Conservation (phyloP, 2,888 invertebrate species). For the Acronicta psi region DNA sequence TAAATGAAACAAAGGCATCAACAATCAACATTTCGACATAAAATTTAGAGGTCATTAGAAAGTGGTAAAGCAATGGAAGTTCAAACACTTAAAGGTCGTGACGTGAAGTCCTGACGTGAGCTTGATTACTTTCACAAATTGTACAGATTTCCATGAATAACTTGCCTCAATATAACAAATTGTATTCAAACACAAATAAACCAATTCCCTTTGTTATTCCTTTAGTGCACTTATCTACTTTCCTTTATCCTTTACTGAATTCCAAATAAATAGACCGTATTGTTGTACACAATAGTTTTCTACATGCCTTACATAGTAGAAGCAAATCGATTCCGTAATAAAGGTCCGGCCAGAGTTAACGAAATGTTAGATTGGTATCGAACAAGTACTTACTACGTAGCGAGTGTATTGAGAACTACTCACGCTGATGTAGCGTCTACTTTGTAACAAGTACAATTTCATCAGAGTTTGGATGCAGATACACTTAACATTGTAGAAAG, state of each 20-base stretch:
- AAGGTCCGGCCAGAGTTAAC: constrained; percentile 21
- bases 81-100: too few species aligned
- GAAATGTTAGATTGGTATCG: constrained; percentile 30
- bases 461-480: background rate
- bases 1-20: too few species aligned
- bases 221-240: constrained; percentile 1
- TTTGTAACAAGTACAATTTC: constrained; percentile 13
- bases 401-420: constrained; percentile 1
- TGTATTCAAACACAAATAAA: background rate
- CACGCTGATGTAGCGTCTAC: constrained; percentile 8
- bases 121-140: constrained; percentile 2
- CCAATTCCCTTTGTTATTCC: constrained; percentile 16
- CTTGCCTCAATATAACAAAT: background rate
- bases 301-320: constrained; percentile 17
- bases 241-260: constrained; percentile 16
- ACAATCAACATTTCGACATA: too few species aligned
- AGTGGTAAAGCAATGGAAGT: too few species aligned
- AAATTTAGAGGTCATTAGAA: too few species aligned
- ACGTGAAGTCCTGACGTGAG: too few species aligned
- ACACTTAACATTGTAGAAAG: background rate
- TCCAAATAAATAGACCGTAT: constrained; percentile 23
- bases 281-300: constrained; percentile 21
- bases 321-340: constrained; percentile 37
- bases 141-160: background rate
- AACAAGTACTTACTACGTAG: constrained; percentile 6